A percentile compares a stretch with the other conserved stretches of the same genome.
Conservation (phyloP, 2,888 invertebrate species). For the Pristionchus entomophagus region DNA sequence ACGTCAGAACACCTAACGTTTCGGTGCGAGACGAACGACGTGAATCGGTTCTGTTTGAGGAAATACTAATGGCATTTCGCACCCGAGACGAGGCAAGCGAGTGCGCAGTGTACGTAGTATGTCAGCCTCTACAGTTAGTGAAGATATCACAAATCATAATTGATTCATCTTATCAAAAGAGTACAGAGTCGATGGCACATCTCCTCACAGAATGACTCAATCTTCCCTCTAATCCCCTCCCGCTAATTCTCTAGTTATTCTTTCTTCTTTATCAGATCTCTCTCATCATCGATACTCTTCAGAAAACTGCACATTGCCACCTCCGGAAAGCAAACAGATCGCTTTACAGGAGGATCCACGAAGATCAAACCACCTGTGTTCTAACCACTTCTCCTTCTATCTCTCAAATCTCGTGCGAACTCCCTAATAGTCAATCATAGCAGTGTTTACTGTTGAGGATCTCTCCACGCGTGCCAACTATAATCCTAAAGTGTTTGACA, state of each 20-base stretch:
- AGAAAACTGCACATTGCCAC: slow-evolving; percentile 19
- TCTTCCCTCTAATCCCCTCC: background rate
- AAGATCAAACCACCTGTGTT: slow-evolving; percentile 12
- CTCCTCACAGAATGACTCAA: background rate
- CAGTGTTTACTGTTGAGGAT: slow-evolving; percentile 26
- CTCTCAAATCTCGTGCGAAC: slow-evolving; percentile 9
- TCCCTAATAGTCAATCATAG: slow-evolving; percentile 20
- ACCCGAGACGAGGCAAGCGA: background rate
- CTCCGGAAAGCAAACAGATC: slow-evolving; percentile 36
- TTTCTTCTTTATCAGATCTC: slow-evolving; percentile 2
- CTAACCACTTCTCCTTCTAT: background rate
- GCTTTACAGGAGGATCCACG: background rate
- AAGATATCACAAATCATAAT: background rate
- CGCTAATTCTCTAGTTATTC: background rate
- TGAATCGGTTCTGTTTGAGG: slow-evolving; percentile 14
- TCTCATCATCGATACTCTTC: background rate
- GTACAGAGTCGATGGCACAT: too few relatives aligned
- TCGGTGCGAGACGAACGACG: background rate
- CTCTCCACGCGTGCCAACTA: background rate
- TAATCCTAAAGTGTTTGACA: slow-evolving; percentile 31
- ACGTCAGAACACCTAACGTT: background rate
- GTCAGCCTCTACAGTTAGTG: background rate
- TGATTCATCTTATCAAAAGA: too few relatives aligned
- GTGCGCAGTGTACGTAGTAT: slow-evolving; percentile 21
- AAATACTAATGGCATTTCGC: slow-evolving; percentile 21